Conservation (phyloP, 1,140 invertebrate genomes). For the Cydia splendana region DNA sequence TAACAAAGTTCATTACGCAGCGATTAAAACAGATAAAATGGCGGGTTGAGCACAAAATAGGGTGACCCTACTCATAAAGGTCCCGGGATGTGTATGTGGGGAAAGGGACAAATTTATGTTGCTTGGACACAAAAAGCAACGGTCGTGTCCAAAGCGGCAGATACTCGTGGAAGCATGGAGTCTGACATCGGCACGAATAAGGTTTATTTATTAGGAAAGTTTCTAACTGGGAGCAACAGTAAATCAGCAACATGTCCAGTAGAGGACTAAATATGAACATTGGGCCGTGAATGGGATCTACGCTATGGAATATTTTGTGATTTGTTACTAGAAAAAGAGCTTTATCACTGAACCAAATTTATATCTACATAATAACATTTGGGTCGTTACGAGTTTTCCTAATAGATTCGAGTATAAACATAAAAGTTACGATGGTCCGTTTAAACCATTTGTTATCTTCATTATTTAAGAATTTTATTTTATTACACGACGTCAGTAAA, state of each 20-base stretch:
- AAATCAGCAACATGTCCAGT: slow-evolving; percentile 62
- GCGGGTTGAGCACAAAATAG: slow-evolving; percentile 48
- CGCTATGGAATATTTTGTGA: slow-evolving; percentile 42
- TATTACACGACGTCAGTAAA: slow-evolving; percentile 41
- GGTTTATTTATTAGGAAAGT: slow-evolving; percentile 74
- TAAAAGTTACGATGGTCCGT: slow-evolving; percentile 17
- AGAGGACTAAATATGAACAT: slow-evolving; percentile 57
- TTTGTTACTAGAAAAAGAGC: slow-evolving; percentile 33
- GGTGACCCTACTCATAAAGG: slow-evolving; percentile 68
- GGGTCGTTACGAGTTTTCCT: not conserved
- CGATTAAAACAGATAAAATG: slow-evolving; percentile 68
- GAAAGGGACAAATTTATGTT: slow-evolving; percentile 69
- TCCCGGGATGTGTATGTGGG: slow-evolving; percentile 56
- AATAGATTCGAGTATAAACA: slow-evolving; percentile 26
- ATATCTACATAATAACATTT: slow-evolving; percentile 13
- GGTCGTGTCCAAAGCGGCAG: slow-evolving; percentile 51
- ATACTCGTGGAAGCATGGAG: slow-evolving; percentile 58
- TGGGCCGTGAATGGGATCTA: slow-evolving; percentile 41
- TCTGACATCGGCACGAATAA: slow-evolving; percentile 66
- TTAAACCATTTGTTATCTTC: slow-evolving; percentile 1
- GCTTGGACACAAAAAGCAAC: slow-evolving; percentile 61
- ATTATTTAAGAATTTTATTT: slow-evolving; percentile 24
- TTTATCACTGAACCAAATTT: slow-evolving; percentile 20
- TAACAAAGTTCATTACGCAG: slow-evolving; percentile 57
- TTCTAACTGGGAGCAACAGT: slow-evolving; percentile 56